Conservation (phyloP, 2,888 invertebrate genomes). For the Parnassius glacialis region DNA sequence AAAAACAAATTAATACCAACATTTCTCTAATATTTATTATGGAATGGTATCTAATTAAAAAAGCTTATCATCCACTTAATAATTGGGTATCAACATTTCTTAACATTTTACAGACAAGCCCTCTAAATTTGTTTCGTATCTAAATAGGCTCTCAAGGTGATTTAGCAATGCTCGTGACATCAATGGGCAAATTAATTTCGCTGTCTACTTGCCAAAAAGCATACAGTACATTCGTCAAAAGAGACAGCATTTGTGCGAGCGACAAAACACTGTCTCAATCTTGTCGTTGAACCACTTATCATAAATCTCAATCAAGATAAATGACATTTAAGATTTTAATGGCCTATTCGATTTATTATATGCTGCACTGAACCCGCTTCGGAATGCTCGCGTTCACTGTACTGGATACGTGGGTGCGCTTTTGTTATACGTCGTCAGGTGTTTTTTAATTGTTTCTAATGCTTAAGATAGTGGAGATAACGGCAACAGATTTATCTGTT, state of each 20-base stretch:
- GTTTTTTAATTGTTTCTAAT: constrained; percentile 28
- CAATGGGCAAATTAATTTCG: constrained; percentile 27
- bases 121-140: constrained; percentile 15
- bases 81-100: constrained; percentile 12
- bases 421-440: constrained; percentile 24
- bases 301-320: constrained; percentile 77
- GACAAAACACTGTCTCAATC: constrained; percentile 61
- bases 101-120: constrained; percentile 14
- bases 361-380: constrained; percentile 43
- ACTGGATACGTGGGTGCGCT: constrained; percentile 25
- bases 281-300: constrained; percentile 60
- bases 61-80: constrained; percentile 3
- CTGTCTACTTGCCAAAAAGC: constrained; percentile 23
- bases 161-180: constrained; percentile 12
- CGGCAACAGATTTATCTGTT: constrained; percentile 3
- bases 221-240: constrained; percentile 21
- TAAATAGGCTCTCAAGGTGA: constrained; percentile 15
- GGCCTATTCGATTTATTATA: constrained; percentile 68
- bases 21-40: neutral
- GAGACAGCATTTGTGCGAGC: constrained; percentile 25
- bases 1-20: neutral
- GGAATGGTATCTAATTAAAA: neutral
- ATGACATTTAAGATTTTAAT: constrained; percentile 73
- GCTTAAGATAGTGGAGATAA: constrained; percentile 16
- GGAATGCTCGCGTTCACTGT: constrained; percentile 40